Evolutionary conservation across 2,888 invertebrate species (phyloP).

Genomic region (Luperina testacea): DNA sequence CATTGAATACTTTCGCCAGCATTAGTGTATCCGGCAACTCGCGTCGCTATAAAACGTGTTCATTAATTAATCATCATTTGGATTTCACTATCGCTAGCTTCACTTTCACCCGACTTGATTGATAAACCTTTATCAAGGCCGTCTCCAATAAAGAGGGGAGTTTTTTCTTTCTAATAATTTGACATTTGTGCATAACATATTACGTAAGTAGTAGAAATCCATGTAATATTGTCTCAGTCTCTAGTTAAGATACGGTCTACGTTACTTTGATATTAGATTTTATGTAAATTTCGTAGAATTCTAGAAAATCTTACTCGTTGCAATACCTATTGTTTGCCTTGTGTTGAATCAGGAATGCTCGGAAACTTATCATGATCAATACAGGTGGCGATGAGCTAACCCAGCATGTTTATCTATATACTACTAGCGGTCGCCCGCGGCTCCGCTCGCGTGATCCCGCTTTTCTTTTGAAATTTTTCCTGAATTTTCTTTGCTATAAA

Average conservation of each 20-base stretch:
- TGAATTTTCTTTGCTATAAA: no score
- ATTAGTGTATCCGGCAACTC: constrained; percentile 50
- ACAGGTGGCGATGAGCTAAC: constrained; percentile 11
- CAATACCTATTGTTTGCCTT: constrained; percentile 14
- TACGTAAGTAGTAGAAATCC: not conserved
- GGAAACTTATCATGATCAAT: constrained; percentile 8
- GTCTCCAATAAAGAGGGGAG: not conserved
- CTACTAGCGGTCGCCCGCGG: no score
- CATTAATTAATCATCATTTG: constrained; percentile 64
- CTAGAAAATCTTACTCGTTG: constrained; percentile 6
- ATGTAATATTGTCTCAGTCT: not conserved
- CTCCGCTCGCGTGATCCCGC: no score
- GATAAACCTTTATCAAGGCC: constrained; percentile 47
- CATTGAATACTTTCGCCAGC: constrained; percentile 61
- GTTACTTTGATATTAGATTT: not conserved
- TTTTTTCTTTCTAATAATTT: not conserved
- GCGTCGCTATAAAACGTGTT: constrained; percentile 56
- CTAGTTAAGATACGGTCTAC: not conserved
- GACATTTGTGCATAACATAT: not conserved
- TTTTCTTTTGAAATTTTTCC: no score
- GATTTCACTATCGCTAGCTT: constrained; percentile 58
- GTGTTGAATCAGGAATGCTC: not conserved
- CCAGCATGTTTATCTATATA: not conserved
- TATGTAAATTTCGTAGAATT: not conserved
- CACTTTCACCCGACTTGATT: constrained; percentile 59